These are phyloP conservation scores for Siniperca obscura DNA, from an alignment of 2,797 vertebrate species.

Conservation along the genomic window DNA sequence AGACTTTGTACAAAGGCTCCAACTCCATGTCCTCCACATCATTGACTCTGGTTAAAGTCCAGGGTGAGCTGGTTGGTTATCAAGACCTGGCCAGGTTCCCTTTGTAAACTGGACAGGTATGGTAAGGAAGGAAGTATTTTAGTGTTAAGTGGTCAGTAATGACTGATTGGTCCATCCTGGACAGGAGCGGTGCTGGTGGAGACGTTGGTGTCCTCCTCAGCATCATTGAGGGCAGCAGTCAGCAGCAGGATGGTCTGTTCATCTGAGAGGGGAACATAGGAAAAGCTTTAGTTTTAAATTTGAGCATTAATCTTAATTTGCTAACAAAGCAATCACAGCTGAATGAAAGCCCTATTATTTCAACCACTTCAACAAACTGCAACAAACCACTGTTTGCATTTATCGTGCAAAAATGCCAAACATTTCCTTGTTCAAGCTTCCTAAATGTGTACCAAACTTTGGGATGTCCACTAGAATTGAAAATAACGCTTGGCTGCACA, in stretches of 20 bases:
- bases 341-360: background rate
- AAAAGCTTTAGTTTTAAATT: background rate
- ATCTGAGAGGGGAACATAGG: background rate
- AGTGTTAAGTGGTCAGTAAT: background rate
- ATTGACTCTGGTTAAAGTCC: background rate
- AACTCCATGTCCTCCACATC: conserved; percentile 15
- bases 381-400: background rate
- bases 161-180: background rate
- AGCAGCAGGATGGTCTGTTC: background rate
- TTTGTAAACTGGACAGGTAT: background rate
- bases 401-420: background rate
- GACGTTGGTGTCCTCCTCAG: conserved; percentile 12
- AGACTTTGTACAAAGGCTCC: background rate
- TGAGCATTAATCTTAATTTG: background rate
- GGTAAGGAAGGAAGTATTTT: background rate
- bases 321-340: background rate
- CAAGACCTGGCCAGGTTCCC: background rate
- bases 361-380: background rate
- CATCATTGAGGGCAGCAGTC: conserved; percentile 9
- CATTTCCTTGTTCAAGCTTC: conserved; percentile 1
- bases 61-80: background rate
- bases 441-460: background rate
- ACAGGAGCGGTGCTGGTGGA: conserved; percentile 4
- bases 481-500: background rate
- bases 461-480: background rate